A percentile compares a stretch with the other conserved stretches of the same genome.
Evolutionary conservation across 2,888 invertebrate genomes (phyloP).

Genomic region (Thereva unica): DNA sequence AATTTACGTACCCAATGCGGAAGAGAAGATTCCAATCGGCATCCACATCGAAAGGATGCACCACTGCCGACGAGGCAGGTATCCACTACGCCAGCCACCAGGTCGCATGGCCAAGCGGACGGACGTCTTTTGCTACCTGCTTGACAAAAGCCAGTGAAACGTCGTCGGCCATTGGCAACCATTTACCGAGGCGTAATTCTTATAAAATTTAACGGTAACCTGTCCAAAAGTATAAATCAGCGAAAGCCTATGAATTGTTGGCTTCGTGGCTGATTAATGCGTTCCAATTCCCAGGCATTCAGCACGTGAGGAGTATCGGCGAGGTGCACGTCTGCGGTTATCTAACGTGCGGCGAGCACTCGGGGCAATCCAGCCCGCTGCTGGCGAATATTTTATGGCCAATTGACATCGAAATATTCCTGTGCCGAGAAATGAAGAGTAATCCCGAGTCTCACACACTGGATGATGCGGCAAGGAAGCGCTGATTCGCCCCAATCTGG

Average conservation of each 20-base stretch:
- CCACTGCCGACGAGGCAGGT: too few species aligned
- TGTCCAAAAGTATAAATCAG: constrained; percentile 34
- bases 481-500: too few species aligned
- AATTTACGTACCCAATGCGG: constrained; percentile 13
- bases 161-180: not conserved
- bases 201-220: constrained; percentile 31
- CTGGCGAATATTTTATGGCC: constrained; percentile 26
- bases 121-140: too few species aligned
- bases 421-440: constrained; percentile 9
- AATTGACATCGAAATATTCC: constrained; percentile 28
- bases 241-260: constrained; percentile 33
- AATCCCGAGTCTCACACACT: constrained; percentile 18
- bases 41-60: too few species aligned
- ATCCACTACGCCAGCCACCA: too few species aligned
- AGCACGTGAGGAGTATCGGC: constrained; percentile 16
- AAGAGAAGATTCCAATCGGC: not conserved
- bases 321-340: constrained; percentile 21
- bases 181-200: constrained; percentile 19
- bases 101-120: too few species aligned
- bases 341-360: constrained; percentile 18
- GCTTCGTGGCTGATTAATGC: constrained; percentile 26
- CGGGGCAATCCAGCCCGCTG: constrained; percentile 22
- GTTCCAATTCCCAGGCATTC: constrained; percentile 28
- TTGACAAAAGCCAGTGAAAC: not conserved
- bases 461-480: not conserved